These are phyloP conservation scores for Rhopilema esculentum DNA, from an alignment of 30 jellyfish, hydroid and myxozoan genomes.

Conservation along the genomic window DNA sequence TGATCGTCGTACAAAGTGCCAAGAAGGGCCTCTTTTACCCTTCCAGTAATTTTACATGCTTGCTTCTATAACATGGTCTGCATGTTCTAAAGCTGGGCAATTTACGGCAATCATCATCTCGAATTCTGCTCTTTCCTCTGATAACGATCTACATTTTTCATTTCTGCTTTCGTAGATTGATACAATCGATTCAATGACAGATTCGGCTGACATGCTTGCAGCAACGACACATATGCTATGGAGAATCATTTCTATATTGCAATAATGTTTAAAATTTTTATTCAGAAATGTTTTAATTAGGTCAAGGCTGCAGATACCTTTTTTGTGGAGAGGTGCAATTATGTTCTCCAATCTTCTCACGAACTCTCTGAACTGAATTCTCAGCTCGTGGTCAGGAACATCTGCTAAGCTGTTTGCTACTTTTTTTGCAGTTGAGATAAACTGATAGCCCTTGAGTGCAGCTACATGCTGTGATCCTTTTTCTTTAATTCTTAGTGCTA, in stretches of 20 bases:
- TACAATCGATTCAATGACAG: neutral
- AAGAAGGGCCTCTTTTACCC: slow-evolving; percentile 10
- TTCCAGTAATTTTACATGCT: slow-evolving; percentile 10
- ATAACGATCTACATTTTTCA: neutral
- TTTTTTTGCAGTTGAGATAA: slow-evolving; percentile 16
- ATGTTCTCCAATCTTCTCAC: neutral
- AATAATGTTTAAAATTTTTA: neutral
- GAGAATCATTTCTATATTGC: neutral
- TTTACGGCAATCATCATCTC: slow-evolving; percentile 15
- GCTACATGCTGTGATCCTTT: neutral
- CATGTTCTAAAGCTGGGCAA: slow-evolving; percentile 14
- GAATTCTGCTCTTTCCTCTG: slow-evolving; percentile 2
- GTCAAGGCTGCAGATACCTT: neutral
- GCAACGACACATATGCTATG: neutral
- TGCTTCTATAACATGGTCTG: slow-evolving; percentile 18
- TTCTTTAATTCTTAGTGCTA: neutral
- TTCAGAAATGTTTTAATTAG: neutral
- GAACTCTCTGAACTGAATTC: neutral
- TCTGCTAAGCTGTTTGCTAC: neutral
- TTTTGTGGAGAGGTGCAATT: neutral
- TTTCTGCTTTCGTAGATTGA: neutral
- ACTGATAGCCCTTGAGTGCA: slow-evolving; percentile 15
- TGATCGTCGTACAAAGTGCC: slow-evolving; percentile 17
- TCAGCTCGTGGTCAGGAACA: neutral
- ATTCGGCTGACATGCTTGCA: neutral